Evolutionary conservation across 2,888 invertebrate species (phyloP).

Genomic region (Formica aserva): DNA sequence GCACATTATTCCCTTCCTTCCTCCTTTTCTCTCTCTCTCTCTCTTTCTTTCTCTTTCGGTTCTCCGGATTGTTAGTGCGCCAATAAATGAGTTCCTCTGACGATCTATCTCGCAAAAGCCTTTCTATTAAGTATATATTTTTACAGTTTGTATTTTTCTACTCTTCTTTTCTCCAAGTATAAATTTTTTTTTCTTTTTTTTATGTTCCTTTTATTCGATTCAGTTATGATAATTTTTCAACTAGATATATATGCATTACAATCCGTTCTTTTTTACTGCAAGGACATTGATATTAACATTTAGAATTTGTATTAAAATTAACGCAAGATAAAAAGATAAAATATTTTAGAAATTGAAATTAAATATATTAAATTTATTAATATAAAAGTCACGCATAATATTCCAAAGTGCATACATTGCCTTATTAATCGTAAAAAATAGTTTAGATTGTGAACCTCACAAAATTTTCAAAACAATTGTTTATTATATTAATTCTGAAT

Average conservation of each 20-base stretch:
- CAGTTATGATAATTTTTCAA: neutral
- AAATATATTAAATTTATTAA: neutral
- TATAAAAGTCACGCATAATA: neutral
- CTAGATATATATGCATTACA: neutral
- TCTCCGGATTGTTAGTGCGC: neutral
- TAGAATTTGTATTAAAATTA: neutral
- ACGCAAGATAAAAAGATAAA: neutral
- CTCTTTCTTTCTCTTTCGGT: neutral
- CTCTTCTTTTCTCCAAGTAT: neutral
- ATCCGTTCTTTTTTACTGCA: neutral
- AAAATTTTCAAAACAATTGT: neutral
- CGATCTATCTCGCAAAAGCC: conserved; percentile 21
- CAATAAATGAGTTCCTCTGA: conserved; percentile 41
- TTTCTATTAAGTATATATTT: conserved; percentile 30
- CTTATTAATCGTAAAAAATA: neutral
- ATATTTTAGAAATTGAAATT: neutral
- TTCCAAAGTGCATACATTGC: neutral
- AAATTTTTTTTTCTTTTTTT: conserved; percentile 9
- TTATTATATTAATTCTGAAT: conserved; percentile 8
- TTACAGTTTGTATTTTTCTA: neutral
- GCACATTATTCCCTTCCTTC: conserved; percentile 5
- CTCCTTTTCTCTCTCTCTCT: neutral
- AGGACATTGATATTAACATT: neutral
- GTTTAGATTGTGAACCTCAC: neutral
- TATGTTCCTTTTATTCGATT: neutral